Base-by-base conservation (phyloP, 2,888 invertebrate genomes). In the Enchytraeus crypticus region DNA sequence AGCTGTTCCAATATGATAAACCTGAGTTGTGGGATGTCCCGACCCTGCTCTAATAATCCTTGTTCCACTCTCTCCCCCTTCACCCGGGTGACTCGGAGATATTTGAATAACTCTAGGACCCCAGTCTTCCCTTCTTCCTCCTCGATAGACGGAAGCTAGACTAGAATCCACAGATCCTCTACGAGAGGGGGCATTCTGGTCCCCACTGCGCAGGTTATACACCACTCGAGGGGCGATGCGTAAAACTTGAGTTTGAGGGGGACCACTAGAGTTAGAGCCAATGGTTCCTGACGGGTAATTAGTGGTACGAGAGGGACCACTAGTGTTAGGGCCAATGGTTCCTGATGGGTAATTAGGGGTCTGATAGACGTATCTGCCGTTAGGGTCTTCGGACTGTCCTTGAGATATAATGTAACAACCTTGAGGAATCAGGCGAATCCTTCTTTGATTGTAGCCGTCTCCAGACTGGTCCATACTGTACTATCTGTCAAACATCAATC, bases 11-110 rank as follows among this genome's bases (percentile, higher is more conserved):
- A 54, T 54, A 18, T 38, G 38, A 18, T 11, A 38, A 8, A 38
- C 38, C 38, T 38, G 38, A 8, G 38, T 18, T 18, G 38, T 38
- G 11, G 38, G 18, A 18, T 49, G 21, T 8, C 54, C 54, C 38
- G n/a, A 38, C 2, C 54, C 54, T 26, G 34, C 34, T 18, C 54
- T 32, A 27, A 54, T 54, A n/a, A 54, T 38, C 54, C 54, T 33
- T 27, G 54, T 32, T 5, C 23, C 29, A 2, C 21, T 23, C 1
- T 33, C 53, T 8, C 8, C 34, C 33, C 34, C 27, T 18, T 26
- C 29, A 27, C 33, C 34, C 32, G 11, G 49, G 21, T 8, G 11
- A 8, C 8, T 11, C 21, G 49, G 49, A 49, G 23, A n/a, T 38
- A 8, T 33, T 27, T 18, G 54, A 23, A 26, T 54, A 23, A 1